Conservation (phyloP, 1,140 invertebrate species). For the Aphis craccivora region DNA sequence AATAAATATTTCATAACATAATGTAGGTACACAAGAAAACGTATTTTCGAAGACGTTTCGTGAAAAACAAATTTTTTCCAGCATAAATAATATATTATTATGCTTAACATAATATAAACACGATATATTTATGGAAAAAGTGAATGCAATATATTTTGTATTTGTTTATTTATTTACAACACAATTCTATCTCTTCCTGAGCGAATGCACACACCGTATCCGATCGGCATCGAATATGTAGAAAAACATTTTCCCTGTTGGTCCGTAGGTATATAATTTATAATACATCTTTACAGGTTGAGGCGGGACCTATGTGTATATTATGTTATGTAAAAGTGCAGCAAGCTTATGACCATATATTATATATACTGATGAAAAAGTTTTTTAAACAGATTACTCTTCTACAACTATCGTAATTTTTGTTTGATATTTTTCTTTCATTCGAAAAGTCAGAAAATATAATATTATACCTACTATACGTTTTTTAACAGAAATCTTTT, state of each 20-base stretch:
- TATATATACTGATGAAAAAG: background rate
- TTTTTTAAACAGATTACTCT: background rate
- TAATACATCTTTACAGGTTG: background rate
- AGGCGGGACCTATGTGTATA: background rate
- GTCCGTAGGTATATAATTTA: background rate
- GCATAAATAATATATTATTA: background rate
- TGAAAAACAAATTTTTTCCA: background rate
- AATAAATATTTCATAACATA: background rate
- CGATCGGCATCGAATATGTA: background rate
- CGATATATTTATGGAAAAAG: background rate
- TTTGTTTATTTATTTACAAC: slow-evolving; percentile 9
- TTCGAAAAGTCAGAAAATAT: background rate
- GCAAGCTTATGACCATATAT: background rate
- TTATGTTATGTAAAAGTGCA: background rate
- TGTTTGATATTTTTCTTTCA: background rate
- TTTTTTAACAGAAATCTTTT: too few species aligned
- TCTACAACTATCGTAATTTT: background rate
- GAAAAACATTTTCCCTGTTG: background rate
- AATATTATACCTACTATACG: too few species aligned
- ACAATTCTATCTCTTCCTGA: background rate
- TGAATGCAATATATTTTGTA: background rate
- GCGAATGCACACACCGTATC: background rate
- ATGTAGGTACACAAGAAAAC: background rate
- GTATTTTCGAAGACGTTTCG: background rate
- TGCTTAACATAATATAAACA: background rate